Evolutionary conservation across 1,140 invertebrate genomes (phyloP), one percentile per base, ranked within the genome.

Genomic region (Megalonaias nervosa): DNA sequence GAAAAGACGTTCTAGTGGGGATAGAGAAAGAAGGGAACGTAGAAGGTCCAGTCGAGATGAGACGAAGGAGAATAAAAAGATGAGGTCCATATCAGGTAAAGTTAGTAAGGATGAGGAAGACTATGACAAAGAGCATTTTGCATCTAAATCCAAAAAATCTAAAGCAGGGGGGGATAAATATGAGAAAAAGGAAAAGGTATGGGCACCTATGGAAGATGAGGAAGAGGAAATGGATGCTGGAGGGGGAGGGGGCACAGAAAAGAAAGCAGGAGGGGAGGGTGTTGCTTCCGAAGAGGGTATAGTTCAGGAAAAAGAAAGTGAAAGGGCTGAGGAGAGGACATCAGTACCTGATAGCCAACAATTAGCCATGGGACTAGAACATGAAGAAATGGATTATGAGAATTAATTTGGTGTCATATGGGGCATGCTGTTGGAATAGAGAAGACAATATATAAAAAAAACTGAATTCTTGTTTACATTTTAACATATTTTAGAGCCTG

Each of bases 151-250:
- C 4, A 72, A 69, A 58, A 59, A 16, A 31, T 13, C 71, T 26
- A 17, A 70, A 16, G 73, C 76, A 14, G 74, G 74, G 60, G 74
- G 74, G 26, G 76, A 78, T 31, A 78, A 78, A 58, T 16, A 31
- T n/a, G 75, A 77, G 61, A 77, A 72, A 67, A 21, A 48, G 11
- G 70, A 71, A 21, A 78, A 78, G 48, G 76, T 74, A 6, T 78
- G 76, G 76, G 76, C 73, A 69, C 76, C 76, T 69, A 78, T 78
- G 76, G 76, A 78, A 64, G 76, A 78, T 78, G 76, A 78, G 48
- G 76, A 78, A 26, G 76, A 78, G 21, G 76, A 78, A 38, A 73
- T 78, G 48, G 56, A 70, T n/a, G 48, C 57, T 58, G 38, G n/a
- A 5, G 56, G n/a, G 38, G 38, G 11, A 21, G 58, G 38, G 58